Percentiles rank a stretch among this genome's conserved stretches.
Evolutionary conservation across 2,113 vertebrate species (phyloP).

Genomic region (Apeltes quadracus): DNA sequence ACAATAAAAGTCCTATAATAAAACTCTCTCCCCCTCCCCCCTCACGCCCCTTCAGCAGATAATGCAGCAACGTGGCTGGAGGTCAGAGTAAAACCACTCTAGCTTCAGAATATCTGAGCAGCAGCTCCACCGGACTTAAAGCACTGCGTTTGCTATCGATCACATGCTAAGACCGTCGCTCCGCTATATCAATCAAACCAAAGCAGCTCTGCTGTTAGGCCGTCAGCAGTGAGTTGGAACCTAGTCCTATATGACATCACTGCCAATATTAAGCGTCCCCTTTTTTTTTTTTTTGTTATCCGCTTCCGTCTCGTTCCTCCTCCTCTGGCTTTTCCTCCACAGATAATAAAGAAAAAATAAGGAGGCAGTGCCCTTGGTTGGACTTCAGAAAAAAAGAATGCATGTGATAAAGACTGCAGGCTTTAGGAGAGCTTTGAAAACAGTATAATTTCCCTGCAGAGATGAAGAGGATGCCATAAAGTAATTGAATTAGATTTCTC

Average conservation of each 20-base stretch:
- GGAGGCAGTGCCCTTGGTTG: constrained; percentile 60
- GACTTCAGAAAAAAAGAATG: constrained; percentile 44
- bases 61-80: neutral
- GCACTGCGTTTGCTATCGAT: constrained; percentile 58
- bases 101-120: constrained; percentile 25
- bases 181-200: constrained; percentile 49
- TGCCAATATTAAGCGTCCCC: neutral
- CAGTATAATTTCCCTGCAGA: constrained; percentile 58
- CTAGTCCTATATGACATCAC: constrained; percentile 12
- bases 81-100: constrained; percentile 39
- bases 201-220: constrained; percentile 28
- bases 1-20: neutral
- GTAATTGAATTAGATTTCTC: constrained; percentile 42
- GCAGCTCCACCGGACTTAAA: constrained; percentile 44
- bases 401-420: constrained; percentile 53
- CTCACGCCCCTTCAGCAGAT: constrained; percentile 18
- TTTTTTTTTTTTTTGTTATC: constrained; percentile 30
- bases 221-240: constrained; percentile 11
- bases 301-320: constrained; percentile 28
- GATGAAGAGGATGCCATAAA: constrained; percentile 56
- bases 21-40: neutral
- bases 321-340: constrained; percentile 13
- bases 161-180: constrained; percentile 44
- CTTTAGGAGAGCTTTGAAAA: constrained; percentile 50
- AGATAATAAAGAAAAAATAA: constrained; percentile 48